Conservation (phyloP, 2,113 vertebrate genomes). For the Chloebia gouldiae region DNA sequence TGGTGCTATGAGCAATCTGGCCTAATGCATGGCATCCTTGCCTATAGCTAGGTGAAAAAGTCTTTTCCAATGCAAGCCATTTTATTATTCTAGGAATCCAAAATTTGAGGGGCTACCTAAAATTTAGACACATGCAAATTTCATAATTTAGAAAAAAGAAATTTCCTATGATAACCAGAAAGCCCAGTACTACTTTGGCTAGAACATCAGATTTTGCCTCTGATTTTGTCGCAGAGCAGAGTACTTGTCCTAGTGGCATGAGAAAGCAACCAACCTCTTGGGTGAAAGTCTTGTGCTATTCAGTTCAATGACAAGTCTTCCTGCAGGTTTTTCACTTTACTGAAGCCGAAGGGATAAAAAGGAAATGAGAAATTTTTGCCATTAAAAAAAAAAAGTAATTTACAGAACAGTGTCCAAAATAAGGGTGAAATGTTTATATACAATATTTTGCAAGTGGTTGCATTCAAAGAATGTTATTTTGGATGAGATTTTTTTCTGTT, state of each 20-base stretch:
- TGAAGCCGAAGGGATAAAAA: not conserved
- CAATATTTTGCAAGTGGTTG: not conserved
- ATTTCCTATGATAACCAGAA: not conserved
- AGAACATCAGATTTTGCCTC: not conserved
- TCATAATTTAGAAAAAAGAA: not conserved
- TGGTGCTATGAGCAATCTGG: not conserved
- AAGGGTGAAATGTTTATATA: not conserved
- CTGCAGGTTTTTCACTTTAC: not conserved
- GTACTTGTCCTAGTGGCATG: not conserved
- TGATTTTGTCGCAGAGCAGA: not conserved
- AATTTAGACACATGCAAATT: not conserved
- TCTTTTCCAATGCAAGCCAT: not conserved
- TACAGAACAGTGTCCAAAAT: not conserved
- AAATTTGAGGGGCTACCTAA: not conserved
- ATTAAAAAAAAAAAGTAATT: not conserved
- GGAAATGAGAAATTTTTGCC: not conserved
- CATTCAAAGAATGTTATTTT: not conserved
- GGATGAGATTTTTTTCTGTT: not conserved
- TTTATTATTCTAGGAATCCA: not conserved
- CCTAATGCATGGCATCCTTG: not conserved
- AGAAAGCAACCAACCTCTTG: not conserved
- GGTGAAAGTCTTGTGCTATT: not conserved
- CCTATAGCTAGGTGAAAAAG: not conserved
- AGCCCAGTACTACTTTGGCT: not conserved
- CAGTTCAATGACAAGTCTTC: not conserved